Base-by-base conservation (phyloP, 2,113 vertebrate genomes). In the Oreochromis niloticus region DNA sequence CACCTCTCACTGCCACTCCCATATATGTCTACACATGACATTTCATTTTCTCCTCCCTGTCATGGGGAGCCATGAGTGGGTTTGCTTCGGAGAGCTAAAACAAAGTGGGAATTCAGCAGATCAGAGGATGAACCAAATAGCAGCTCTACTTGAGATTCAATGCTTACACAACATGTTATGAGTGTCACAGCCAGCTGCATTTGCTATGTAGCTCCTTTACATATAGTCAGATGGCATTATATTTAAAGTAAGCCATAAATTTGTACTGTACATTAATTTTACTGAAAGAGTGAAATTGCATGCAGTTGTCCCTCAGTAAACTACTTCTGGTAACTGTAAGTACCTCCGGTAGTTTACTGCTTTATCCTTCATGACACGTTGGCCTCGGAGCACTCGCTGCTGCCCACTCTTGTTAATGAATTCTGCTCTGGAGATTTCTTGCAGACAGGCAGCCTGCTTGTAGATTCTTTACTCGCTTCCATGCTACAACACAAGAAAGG, bases 1-100 rank as follows among this genome's bases (percentile, higher is more conserved):
- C 92, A 89, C 73, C 89, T 83, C 89, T 93, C 91, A 85, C 75
- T 80, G 91, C 90, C 92, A 93, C 92, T 93, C 88, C 89, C 90
- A 59, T 75, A 39, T 36, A 68, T 19, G 63, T 87, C 86, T 54
- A 82, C 84, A 87, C 83, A 85, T 81, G 85, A 87, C 86, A 92
- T 86, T 86, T 91, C 52, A 90, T 91, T 91, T 89, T 87, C 85
- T 91, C 61, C 87, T 61, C 57, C 83, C 83, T 83, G 87, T 90
- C 86, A 90, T 7, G 36, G 57, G 75, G 78, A 66, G 83, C 55
- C 84, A 24, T 12, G 39, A 86, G 87, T 81, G 63, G 80, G 54
- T 82, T 84, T 56, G 79, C 75, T 50, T 83, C 73, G 61, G 79
- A 82, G 46, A 61, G 79, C 63, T 43, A 48, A 84, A 88, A 83